phyloP scores from a whole-genome alignment of 2,888 invertebrate species.

The Aphrophora alni region DNA sequence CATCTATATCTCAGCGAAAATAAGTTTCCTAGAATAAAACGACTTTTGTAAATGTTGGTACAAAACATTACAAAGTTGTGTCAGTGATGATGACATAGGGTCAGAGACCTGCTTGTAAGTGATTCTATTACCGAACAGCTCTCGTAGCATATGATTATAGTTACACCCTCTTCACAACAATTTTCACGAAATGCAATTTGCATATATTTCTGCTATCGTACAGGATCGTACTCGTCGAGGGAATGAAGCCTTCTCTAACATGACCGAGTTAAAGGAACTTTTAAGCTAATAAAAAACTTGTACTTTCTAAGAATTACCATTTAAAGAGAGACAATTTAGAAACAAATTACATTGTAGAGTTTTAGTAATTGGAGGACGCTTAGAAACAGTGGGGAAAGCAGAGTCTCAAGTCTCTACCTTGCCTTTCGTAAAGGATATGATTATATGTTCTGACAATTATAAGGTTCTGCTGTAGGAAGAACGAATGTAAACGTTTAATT shows the following conservation, averaged over 20 bases:
- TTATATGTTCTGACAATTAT: no score
- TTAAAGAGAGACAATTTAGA: constrained; percentile 5
- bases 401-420: not conserved
- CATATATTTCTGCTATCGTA: constrained; percentile 30
- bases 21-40: no score
- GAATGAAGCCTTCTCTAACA: constrained; percentile 18
- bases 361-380: not conserved
- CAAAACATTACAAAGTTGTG: not conserved
- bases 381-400: not conserved
- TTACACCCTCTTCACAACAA: constrained; percentile 37
- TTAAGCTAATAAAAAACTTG: constrained; percentile 39
- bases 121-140: constrained; percentile 34
- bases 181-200: constrained; percentile 38
- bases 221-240: not conserved
- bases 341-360: not conserved
- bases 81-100: not conserved
- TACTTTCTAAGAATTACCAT: constrained; percentile 9
- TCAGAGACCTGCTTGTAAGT: constrained; percentile 21
- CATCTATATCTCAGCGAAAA: no score
- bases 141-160: constrained; percentile 28
- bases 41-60: no score
- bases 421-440: no score
- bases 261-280: constrained; percentile 39
- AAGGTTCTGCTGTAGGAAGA: no score
- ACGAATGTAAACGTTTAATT: no score